A percentile compares a stretch with the other conserved stretches of the same genome.
phyloP scores from a whole-genome alignment of 2,888 invertebrate genomes.

The Steinernema hermaphroditum region DNA sequence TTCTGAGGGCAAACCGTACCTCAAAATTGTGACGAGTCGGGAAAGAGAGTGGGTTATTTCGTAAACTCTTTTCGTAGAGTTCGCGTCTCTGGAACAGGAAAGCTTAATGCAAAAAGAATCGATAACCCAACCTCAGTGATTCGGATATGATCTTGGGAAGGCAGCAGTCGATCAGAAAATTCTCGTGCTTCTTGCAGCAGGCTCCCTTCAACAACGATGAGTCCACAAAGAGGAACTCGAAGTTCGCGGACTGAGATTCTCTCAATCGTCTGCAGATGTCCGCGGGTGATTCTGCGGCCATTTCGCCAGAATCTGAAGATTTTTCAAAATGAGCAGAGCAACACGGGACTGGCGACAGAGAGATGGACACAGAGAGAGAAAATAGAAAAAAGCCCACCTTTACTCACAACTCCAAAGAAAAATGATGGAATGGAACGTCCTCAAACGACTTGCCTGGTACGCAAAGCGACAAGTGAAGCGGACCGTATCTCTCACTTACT shows the following conservation, averaged over 20 bases:
- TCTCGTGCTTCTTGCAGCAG: background rate
- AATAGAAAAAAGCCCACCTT: too few species aligned
- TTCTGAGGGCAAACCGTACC: background rate
- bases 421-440: too few species aligned
- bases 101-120: background rate
- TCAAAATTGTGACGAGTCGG: background rate
- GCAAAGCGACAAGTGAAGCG: too few species aligned
- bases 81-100: background rate
- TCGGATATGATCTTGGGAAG: background rate
- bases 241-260: background rate
- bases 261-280: background rate
- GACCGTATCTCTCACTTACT: too few species aligned
- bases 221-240: slow-evolving; percentile 21
- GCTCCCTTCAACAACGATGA: background rate
- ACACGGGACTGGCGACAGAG: too few species aligned
- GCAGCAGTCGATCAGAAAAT: slow-evolving; percentile 7
- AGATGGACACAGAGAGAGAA: too few species aligned
- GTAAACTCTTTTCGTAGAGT: background rate
- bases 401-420: too few species aligned
- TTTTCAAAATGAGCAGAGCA: too few species aligned
- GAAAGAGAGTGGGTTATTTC: background rate
- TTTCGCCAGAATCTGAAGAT: too few species aligned
- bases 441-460: too few species aligned
- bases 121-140: background rate
- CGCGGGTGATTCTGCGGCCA: background rate